Base-by-base conservation (phyloP, 2,888 invertebrate species). In the Xylocampa areola region DNA sequence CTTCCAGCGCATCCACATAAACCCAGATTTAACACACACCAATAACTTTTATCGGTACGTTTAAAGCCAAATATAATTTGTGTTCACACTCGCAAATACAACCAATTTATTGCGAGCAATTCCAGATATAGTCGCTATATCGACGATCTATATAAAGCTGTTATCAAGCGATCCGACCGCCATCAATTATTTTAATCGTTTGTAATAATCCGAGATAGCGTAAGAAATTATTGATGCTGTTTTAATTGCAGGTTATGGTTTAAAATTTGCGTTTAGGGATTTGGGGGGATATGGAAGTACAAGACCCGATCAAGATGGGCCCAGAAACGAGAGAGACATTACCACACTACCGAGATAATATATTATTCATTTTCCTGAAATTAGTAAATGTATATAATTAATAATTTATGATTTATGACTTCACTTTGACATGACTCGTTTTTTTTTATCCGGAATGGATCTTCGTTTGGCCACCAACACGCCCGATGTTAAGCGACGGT, bases 171-270 rank as follows among this genome's bases (percentile, higher is more conserved):
- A 10, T 23, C 14, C 33, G 4, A 36, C 27, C 39, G 33, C 30
- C 68, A 43, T 52, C n/a, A 53, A 39, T 61, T 35, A 64, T 64
- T 39, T 52, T 35, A 61, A 61, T 53, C 43, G 63, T 4, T 23
- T 39, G 30, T 39, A 43, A 33, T 30, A 25, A 29, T 27, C 7
- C 7, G n/a, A 30, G 62, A 68, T 61, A 61, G 43, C 10, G 25
- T 4, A 10, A 52, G 21, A 13, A 2, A 19, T 41, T 64, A 43
- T 61, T 8, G 23, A 37, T 30, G 17, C 11, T 8, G 23, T 14
- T 41, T 4, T 25, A n/a, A 40, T 48, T 16, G 35, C 10, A 27
- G 33, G 39, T 35, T 40, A 13, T 21, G n/a, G 41, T 48, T 10
- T 13, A 27, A 14, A 32, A 27, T 33, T 23, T n/a, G 8, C 21